Evolutionary conservation across 1,140 invertebrate species (phyloP), one percentile per base, ranked within the genome.

Genomic region (Drosophila miranda): DNA sequence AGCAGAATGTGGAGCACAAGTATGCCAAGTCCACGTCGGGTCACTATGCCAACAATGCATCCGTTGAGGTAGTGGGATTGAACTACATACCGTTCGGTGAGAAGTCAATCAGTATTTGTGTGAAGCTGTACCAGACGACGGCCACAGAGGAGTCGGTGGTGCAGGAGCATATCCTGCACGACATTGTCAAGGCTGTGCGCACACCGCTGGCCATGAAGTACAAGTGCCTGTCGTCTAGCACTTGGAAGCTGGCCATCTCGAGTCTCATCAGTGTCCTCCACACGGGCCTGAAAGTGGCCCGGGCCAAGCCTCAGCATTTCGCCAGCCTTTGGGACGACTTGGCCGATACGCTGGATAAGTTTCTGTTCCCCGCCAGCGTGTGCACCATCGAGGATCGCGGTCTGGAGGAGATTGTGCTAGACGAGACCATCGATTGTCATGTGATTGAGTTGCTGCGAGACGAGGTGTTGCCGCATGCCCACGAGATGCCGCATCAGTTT

Each of bases 61-160:
- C 91, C 92, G 92, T 93, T 62, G 96, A 97, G 77, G 96, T 95
- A 93, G 93, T 96, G n/a, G 94, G 94, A 43, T 95, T 96, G 94
- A 97, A 96, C 91, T 97, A 96, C 89, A 95, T 97, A 74, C 96
- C 96, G 46, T 98, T 97, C 92, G 96, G 96, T 69, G 96, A 97
- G 89, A 95, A 95, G 90, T 94, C 96, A 11, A 92, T 98, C 21
- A 94, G 94, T 19, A 95, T 97, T 93, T 94, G 95, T 43, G 95
- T 97, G 1, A 94, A 93, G 82, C 91, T 98, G 34, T 98, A 98
- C 91, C 93, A 95, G 82, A 94, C 95, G 80, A 96, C 96, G 21
- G 96, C 96, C 6, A 93, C 93, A 16, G 94, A 96, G 90, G 91
- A 93, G 54, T 92, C 94, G 64, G 95, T 97, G 7, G 95, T 97